Evolutionary conservation across 2,113 vertebrate genomes (phyloP), one percentile per base, ranked within the genome.

Genomic region (Mustela nigripes): DNA sequence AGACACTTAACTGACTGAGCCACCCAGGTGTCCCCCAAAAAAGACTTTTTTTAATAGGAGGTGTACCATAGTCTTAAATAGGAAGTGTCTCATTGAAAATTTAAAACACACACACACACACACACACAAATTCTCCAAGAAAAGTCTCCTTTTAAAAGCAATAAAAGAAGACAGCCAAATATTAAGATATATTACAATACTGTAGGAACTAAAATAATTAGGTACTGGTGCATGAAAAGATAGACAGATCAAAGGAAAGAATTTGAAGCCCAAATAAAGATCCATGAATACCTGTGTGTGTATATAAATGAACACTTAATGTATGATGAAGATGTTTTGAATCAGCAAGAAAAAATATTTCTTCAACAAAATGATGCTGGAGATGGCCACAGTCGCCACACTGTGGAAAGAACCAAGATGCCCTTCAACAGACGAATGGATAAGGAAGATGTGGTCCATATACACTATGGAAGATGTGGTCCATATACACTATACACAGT

Each of bases 311-410:
- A 48, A 83, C 50, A 93, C 63, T 60, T 48, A 74, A 50, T 65
- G 73, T 65, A 95, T n/a, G 0, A 83, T 31, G 62, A 95, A 71
- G 26, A 56, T 31, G 22, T 50, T 76, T 67, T 81, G 16, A 89
- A 79, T 65, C 22, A 89, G 56, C 81, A 90, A 90, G 31, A 58
- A 91, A 95, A 76, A 91, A 84, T 1, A 53, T 58, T 71, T 58
- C 56, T 90, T 74, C 48, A 62, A 69, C 58, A 87, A 90, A 95
- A 81, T 91, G 90, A 91, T 62, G 26, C 74, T 86, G 28, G 48
- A 36, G 53, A 56, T 18, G 53, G 53, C 53, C 53, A 56, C 53
- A 6, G 53, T 56, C 53, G 1, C 53, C 53, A 56, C 16, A 56
- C 53, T 18, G 53, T 18, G 53, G 16, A 18, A 56, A 56, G 53